These are phyloP conservation scores for Macroglossus sobrinus DNA, from an alignment of 2,113 vertebrate genomes.

Conservation along the genomic window DNA sequence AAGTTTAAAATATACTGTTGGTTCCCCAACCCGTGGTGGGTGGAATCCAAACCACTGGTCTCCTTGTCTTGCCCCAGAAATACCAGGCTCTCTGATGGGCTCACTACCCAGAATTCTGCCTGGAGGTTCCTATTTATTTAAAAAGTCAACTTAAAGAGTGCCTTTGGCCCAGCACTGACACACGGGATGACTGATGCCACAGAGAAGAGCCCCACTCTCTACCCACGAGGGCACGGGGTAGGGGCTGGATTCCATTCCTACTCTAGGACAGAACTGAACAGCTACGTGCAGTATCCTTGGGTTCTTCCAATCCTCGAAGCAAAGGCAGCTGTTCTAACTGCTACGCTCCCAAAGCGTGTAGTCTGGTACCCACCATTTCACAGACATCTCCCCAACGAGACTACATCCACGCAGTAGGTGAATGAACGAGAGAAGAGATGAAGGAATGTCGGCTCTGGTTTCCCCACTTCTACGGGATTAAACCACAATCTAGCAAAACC, in stretches of 20 bases:
- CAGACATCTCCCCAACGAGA: background rate
- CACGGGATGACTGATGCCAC: background rate
- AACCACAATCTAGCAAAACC: background rate
- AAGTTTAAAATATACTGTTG: background rate
- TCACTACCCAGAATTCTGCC: background rate
- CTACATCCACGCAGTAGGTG: accelerated
- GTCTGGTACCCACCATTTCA: background rate
- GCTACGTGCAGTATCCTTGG: background rate
- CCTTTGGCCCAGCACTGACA: background rate
- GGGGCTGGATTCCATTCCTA: background rate
- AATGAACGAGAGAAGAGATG: background rate
- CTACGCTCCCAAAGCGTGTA: background rate
- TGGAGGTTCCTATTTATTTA: background rate
- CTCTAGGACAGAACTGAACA: background rate
- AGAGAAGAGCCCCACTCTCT: background rate
- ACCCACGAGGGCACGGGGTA: no score
- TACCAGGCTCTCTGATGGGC: background rate
- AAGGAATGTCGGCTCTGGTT: background rate
- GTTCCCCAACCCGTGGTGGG: background rate
- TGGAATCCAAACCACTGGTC: background rate
- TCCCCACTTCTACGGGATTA: background rate
- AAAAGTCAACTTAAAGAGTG: background rate
- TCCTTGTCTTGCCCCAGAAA: background rate
- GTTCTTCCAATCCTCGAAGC: background rate
- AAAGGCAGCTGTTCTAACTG: background rate